Conservation (phyloP, 2,797 vertebrate genomes). For the Melanotaenia parkinsoni region DNA sequence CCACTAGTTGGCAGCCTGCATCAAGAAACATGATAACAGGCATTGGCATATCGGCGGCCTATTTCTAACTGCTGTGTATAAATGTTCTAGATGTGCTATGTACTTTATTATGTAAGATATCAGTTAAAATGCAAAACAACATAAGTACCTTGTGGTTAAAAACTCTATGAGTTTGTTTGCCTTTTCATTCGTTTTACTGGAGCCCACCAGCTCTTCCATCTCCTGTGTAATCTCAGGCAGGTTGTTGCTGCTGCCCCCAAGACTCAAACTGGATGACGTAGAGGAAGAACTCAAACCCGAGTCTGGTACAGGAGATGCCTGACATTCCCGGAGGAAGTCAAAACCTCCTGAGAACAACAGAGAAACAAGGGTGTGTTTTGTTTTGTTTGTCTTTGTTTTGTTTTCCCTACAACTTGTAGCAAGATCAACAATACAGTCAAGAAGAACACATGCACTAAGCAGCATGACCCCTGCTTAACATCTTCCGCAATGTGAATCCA, state of each 20-base stretch:
- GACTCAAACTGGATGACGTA: conserved; percentile 95
- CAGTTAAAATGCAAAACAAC: not conserved
- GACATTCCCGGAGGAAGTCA: conserved; percentile 94
- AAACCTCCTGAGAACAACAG: conserved; percentile 80
- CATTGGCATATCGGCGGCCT: accelerated
- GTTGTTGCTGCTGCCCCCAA: conserved; percentile 88
- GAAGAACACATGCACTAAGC: not conserved
- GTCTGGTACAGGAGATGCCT: conserved; percentile 92
- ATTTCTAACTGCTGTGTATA: not conserved
- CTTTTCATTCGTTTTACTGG: conserved; percentile 88
- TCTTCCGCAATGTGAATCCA: conserved; percentile 33
- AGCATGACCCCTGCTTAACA: conserved; percentile 16
- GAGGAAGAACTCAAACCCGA: conserved; percentile 96
- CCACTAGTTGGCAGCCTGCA: conserved; percentile 68
- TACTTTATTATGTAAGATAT: not conserved
- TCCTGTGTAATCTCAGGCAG: conserved; percentile 94
- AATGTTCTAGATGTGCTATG: not conserved
- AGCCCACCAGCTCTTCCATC: conserved; percentile 87
- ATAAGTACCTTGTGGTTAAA: conserved; percentile 89
- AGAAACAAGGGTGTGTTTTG: conserved; percentile 11
- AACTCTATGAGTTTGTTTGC: conserved; percentile 97
- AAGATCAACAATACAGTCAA: not conserved
- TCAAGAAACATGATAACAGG: conserved; percentile 24
- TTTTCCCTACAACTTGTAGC: not conserved
- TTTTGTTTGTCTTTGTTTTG: not conserved